A percentile compares a stretch with the other conserved stretches of the same genome.
Evolutionary conservation across 35 echinoderm and acorn worm genomes (phyloP).

Genomic region (Chiridota heheva): DNA sequence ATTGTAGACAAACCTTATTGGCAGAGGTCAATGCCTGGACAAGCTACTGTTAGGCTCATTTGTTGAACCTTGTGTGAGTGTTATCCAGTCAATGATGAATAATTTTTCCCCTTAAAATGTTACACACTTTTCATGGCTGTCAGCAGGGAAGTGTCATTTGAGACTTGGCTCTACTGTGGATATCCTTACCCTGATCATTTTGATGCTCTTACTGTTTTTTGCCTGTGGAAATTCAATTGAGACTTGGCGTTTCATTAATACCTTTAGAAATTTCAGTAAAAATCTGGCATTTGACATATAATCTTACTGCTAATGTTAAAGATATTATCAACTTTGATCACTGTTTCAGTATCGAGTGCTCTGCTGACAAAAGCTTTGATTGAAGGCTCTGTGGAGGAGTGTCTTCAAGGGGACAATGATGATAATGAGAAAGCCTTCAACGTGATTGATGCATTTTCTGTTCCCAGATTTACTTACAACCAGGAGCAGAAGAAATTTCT

Average conservation of each 20-base stretch:
- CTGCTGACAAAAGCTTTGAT: conserved; percentile 61
- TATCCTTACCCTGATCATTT: background rate
- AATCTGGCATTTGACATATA: background rate
- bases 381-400: conserved; percentile 85
- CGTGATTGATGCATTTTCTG: conserved; percentile 82
- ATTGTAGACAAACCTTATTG: no score
- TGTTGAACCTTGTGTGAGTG: no score
- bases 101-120: no score
- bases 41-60: no score
- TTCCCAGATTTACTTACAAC: conserved; percentile 83
- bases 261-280: background rate
- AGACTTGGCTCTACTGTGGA: no score
- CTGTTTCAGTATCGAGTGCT: conserved; percentile 66
- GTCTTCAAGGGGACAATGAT: conserved; percentile 77
- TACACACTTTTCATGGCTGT: no score
- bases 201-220: background rate
- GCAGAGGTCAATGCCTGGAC: no score
- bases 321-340: background rate
- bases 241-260: background rate
- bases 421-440: conserved; percentile 70
- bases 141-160: no score
- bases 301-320: background rate
- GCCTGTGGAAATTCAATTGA: background rate
- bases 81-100: no score
- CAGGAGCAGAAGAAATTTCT: conserved; percentile 90